Base-by-base conservation (phyloP, 1,140 invertebrate species). In the Antheraea pernyi region DNA sequence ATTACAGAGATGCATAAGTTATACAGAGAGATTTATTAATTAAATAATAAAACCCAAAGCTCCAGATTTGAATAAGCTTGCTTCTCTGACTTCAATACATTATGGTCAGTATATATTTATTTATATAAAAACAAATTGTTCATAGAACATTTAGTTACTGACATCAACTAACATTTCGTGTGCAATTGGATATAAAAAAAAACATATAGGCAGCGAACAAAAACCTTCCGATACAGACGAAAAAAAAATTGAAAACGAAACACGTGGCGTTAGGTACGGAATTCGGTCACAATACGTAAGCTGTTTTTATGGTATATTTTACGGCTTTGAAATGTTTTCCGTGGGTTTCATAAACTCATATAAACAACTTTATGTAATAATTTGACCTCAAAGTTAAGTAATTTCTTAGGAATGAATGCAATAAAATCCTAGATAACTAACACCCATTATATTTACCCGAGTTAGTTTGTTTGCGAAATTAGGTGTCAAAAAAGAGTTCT, bases 181-280 rank as follows among this genome's bases (percentile, higher is more conserved):
- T 74, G 75, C 70, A 71, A 70, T 77, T 70, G 36, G 67, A 74
- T n/a, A 61, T 59, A 70, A 80, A 78, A 80, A 71, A 61, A 48
- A 10, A 73, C 60, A 72, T 71, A 74, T 59, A 22, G 7, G 39
- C 60, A 77, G 67, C 46, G 46, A 1, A 53, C 46, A 53, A 53
- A 53, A 53, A 53, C 46, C 13, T 13, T 53, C 46, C 46, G 16
- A 53, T 53, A 69, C 69, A 73, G 30, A 37, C 42, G 10, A 39
- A 36, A 71, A 71, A 81, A 74, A 74, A 73, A 39, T 72, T 71
- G 48, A 59, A 72, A 59, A 71, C 65, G 19, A 59, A 78, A 81
- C 79, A 81, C 80, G 80, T 81, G 80, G 80, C 68, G 62, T 22
- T 46, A 60, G 18, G 18, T 61, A 36, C 30, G 60, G 60, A 61